These are phyloP conservation scores for Eupithecia inturbata DNA, from an alignment of 2,888 invertebrate genomes.

Conservation along the genomic window DNA sequence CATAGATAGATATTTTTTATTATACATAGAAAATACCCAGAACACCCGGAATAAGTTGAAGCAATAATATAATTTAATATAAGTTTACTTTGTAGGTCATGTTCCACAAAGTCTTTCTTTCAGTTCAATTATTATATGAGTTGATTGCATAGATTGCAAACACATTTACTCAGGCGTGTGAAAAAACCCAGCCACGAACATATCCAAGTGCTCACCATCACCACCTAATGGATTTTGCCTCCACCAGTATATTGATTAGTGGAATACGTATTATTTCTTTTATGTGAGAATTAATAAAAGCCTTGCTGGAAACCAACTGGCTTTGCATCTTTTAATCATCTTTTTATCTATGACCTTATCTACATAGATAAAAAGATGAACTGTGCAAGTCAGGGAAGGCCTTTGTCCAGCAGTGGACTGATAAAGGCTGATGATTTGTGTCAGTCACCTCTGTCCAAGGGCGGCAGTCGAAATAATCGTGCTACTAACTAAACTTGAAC, in stretches of 20 bases:
- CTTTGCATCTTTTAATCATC: too few species aligned
- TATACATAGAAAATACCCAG: too few species aligned
- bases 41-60: too few species aligned
- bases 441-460: neutral
- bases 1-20: too few species aligned
- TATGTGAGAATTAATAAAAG: neutral
- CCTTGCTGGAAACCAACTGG: neutral
- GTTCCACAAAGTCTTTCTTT: neutral
- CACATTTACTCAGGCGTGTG: neutral
- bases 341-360: too few species aligned
- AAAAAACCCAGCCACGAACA: neutral
- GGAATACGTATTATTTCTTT: neutral
- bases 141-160: neutral
- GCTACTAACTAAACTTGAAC: neutral
- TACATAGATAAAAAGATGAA: neutral
- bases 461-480: neutral
- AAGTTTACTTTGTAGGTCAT: too few species aligned
- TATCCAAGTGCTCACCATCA: neutral
- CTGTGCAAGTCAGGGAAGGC: neutral
- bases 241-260: neutral
- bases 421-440: neutral
- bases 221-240: neutral
- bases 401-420: neutral
- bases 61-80: too few species aligned
- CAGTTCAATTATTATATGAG: neutral